Percentiles rank a stretch among this genome's conserved stretches.
These are phyloP conservation scores for Exaiptasia diaphana DNA, from an alignment of 64 coral and sea anemone genomes.

Conservation along the genomic window DNA sequence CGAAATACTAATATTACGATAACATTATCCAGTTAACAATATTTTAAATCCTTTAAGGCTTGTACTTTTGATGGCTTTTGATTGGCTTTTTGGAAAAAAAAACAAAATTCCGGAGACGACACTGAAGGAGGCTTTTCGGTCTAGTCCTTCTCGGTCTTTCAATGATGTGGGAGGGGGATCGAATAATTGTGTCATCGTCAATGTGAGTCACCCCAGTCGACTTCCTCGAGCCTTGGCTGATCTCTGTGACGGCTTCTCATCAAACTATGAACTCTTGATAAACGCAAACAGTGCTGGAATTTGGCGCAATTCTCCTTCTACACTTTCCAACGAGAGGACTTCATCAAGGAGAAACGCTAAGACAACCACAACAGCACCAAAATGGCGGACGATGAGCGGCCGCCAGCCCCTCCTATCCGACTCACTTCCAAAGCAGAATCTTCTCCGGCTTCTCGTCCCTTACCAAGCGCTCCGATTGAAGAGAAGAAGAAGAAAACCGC, in stretches of 20 bases:
- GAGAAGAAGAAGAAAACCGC: slow-evolving; percentile 98
- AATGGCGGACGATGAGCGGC: slow-evolving; percentile 98
- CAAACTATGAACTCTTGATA: slow-evolving; percentile 57
- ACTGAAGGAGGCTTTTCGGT: too few species aligned
- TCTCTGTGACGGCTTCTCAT: slow-evolving; percentile 8
- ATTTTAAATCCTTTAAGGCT: too few species aligned
- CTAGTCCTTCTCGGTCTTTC: neutral
- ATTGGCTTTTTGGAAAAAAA: too few species aligned
- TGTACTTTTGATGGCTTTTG: too few species aligned
- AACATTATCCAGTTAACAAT: too few species aligned
- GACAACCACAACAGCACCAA: neutral
- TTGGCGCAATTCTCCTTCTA: slow-evolving; percentile 21
- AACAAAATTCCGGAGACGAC: too few species aligned
- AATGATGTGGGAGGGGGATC: slow-evolving; percentile 34
- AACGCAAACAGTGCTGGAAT: slow-evolving; percentile 67
- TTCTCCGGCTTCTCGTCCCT: slow-evolving; percentile 90
- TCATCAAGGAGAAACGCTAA: slow-evolving; percentile 7
- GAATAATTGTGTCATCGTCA: neutral
- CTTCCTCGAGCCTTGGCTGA: slow-evolving; percentile 20
- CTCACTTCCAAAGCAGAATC: slow-evolving; percentile 77
- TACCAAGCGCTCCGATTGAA: slow-evolving; percentile 91
- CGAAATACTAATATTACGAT: too few species aligned
- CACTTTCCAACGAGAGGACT: slow-evolving; percentile 4
- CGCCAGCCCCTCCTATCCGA: slow-evolving; percentile 97
- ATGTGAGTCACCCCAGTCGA: neutral